Base-by-base conservation (phyloP, 2,113 vertebrate genomes). In the Cairina moschata region DNA sequence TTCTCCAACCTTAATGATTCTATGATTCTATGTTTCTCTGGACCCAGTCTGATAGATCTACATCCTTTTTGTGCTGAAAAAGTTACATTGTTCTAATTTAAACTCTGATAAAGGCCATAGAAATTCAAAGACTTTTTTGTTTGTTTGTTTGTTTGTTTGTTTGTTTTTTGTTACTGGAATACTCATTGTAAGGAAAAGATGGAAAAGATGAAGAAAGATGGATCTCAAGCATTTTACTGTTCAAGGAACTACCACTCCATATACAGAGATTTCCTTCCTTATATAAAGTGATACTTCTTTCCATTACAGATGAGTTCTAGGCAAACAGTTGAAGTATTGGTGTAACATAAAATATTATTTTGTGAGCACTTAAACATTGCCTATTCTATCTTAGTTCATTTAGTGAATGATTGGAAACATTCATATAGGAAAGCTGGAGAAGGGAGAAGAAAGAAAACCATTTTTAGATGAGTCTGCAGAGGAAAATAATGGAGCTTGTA, bases 321-420 rank as follows among this genome's bases (percentile, higher is more conserved):
- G 23, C 17, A 60, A 54, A n/a, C 3, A n/a, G 8, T 5, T 59
- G 65, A 67, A 44, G 21, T 44, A 67, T 6, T 44, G 0, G 0
- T 75, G 31, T 26, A 75, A 72, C 26, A 13, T 8, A 79, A 82
- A 92, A 50, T 0, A 22, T 76, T 34, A 29, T 55, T 83, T 56
- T 86, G 4, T 78, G 28, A 52, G 26, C 9, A 25, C 1, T 44
- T 75, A 55, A 18, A 1, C 1, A 36, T 65, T 84, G 60, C 10
- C 3, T 52, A 78, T 42, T n/a, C 40, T 20, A 34, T 16, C 12
- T 34, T 31, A 46, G 13, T 72, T 63, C 9, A 52, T 31, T 26
- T 81, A 77, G 3, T n/a, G 22, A 52, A 66, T 81, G 44, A 66
- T 1, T n/a, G 5, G 69, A 78, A 3, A 1, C 36, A 38, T 34